Percentiles rank a stretch among this genome's conserved stretches.
Evolutionary conservation across 2,113 vertebrate species (phyloP).

Genomic region (Mustela lutreola): DNA sequence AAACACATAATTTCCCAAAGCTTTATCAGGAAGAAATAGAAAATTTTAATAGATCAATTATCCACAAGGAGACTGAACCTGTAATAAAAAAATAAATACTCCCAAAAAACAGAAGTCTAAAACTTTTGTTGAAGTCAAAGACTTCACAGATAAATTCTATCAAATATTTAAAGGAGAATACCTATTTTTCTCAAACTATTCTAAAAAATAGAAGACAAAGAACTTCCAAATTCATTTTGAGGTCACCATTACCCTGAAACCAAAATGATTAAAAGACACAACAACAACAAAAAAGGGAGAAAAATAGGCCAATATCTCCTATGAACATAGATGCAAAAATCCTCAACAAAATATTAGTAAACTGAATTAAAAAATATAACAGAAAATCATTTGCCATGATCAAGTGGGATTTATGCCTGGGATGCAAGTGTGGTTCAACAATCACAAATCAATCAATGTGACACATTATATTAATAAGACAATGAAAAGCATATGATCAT

Average conservation of each 20-base stretch:
- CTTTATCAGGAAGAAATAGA: not conserved
- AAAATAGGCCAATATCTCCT: not conserved
- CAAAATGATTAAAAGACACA: not conserved
- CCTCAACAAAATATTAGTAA: not conserved
- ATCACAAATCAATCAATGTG: not conserved
- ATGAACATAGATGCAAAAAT: not conserved
- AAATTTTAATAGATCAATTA: not conserved
- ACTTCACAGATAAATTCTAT: not conserved
- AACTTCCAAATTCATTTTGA: not conserved
- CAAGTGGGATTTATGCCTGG: not conserved
- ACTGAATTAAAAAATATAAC: not conserved
- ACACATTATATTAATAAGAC: not conserved
- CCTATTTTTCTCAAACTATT: not conserved
- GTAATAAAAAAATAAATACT: not conserved
- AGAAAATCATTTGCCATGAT: not conserved
- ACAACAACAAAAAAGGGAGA: not conserved
- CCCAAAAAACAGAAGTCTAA: not conserved
- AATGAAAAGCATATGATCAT: not conserved
- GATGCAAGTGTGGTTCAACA: not conserved
- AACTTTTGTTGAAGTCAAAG: not conserved
- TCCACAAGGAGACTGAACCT: not conserved
- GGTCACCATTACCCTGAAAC: not conserved
- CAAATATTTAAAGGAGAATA: not conserved
- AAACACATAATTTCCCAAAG: not conserved
- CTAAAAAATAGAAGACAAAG: not conserved